A percentile compares a stretch with the other conserved stretches of the same genome.
These are phyloP conservation scores for Meta bourneti DNA, from an alignment of 2,888 invertebrate species.

Conservation along the genomic window DNA sequence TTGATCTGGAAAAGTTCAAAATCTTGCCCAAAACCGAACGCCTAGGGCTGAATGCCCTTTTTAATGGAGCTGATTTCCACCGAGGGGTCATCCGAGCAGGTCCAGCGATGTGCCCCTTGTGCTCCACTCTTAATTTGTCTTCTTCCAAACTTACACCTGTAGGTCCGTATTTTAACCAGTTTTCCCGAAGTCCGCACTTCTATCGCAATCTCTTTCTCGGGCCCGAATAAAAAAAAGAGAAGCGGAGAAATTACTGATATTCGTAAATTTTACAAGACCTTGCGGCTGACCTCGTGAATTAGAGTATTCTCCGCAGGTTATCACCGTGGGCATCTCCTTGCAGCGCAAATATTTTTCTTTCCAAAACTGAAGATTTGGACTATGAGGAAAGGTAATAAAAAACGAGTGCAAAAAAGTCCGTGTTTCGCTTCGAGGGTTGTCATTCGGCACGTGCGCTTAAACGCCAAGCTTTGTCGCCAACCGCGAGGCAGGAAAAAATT, in stretches of 20 bases:
- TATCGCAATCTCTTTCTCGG: constrained; percentile 56
- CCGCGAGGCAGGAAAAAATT: too few relatives aligned
- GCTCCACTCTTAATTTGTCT: constrained; percentile 65
- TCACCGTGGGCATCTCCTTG: constrained; percentile 41
- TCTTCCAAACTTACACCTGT: constrained; percentile 35
- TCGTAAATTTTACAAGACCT: constrained; percentile 70
- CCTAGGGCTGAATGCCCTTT: constrained; percentile 37
- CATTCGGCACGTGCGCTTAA: constrained; percentile 15
- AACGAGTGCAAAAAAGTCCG: constrained; percentile 18
- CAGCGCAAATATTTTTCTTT: constrained; percentile 58
- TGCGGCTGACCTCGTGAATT: constrained; percentile 66
- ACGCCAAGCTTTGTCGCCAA: constrained; percentile 12
- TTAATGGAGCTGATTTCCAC: constrained; percentile 42
- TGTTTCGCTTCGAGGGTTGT: constrained; percentile 40
- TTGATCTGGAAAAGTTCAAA: constrained; percentile 45
- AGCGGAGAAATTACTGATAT: constrained; percentile 54
- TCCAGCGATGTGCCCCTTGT: constrained; percentile 6
- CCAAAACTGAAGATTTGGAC: constrained; percentile 54
- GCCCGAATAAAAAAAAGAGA: constrained; percentile 31
- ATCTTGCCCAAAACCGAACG: constrained; percentile 38
- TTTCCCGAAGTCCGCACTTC: constrained; percentile 32
- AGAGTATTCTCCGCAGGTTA: constrained; percentile 53
- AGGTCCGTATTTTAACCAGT: constrained; percentile 64
- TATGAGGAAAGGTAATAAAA: constrained; percentile 47
- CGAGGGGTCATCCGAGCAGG: constrained; percentile 38